Conservation (phyloP, 1,140 invertebrate species). For the Sminthurides bifidus region DNA sequence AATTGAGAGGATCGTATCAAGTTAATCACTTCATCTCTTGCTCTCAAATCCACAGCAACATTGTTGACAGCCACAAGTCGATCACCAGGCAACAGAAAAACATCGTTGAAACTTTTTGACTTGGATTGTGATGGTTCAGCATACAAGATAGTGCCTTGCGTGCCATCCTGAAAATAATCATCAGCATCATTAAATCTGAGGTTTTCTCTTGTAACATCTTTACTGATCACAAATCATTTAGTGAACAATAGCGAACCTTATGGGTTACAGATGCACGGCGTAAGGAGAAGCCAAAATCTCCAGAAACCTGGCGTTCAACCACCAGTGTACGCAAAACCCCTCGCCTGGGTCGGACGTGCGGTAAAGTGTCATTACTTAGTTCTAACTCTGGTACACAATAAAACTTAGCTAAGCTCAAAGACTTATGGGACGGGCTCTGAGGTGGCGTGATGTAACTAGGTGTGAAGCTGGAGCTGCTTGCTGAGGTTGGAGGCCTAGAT, state of each 20-base stretch:
- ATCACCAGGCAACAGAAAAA: conserved; percentile 70
- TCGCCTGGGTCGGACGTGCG: not conserved
- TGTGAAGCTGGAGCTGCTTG: conserved; percentile 29
- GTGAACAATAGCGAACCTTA: conserved; percentile 26
- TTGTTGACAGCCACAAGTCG: conserved; percentile 82
- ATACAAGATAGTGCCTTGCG: conserved; percentile 66
- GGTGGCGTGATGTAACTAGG: conserved; percentile 20
- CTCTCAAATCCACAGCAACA: conserved; percentile 67
- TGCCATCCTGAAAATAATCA: conserved; percentile 32
- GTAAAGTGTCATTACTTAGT: conserved; percentile 15
- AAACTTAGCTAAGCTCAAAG: conserved; percentile 18
- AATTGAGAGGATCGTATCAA: conserved; percentile 75
- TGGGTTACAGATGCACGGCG: conserved; percentile 54
- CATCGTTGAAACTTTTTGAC: conserved; percentile 55
- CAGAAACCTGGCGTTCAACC: conserved; percentile 56
- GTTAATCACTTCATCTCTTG: conserved; percentile 84
- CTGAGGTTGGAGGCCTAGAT: conserved; percentile 28
- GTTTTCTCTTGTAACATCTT: not conserved
- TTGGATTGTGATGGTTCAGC: conserved; percentile 72
- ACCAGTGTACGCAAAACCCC: conserved; percentile 16
- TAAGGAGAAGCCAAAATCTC: conserved; percentile 89
- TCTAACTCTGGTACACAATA: conserved; percentile 23
- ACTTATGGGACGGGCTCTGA: conserved; percentile 23
- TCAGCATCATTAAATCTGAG: not conserved
- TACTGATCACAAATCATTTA: conserved; percentile 32